Evolutionary conservation across 1,140 invertebrate genomes (phyloP), one percentile per base, ranked within the genome.

Genomic region (Musca domestica): DNA sequence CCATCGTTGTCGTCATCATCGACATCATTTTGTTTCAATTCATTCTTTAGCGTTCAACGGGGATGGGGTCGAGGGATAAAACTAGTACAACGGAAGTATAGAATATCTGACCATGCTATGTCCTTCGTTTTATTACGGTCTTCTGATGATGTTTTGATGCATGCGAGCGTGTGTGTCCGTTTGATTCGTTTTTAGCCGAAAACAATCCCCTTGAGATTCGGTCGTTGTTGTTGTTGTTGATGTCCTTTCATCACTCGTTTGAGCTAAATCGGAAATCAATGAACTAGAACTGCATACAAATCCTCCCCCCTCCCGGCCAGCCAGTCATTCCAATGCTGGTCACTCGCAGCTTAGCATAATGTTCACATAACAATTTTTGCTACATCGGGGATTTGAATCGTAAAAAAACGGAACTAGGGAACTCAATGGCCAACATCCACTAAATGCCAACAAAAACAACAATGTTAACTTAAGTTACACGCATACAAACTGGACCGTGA

Each of bases 341-440:
- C 56, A 61, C 56, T 61, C 34, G 56, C 34, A 41, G 34, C 56
- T 61, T 61, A 61, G 56, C 56, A 61, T 61, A 61, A 17, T 27
- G 23, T n/a, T 58, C n/a, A 27, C n/a, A 58, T 58, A 27, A 58
- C n/a, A 61, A 61, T 61, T 61, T 61, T 61, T 34, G 56, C 56
- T 20, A 41, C 56, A 61, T 61, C 30, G 41, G 56, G 56, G 56
- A 61, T 61, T 61, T 61, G 27, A 61, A 41, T 61, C 56, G 56
- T 61, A 61, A 61, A 61, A 61, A 61, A 61, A 34, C 19, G n/a
- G n/a, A 41, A 5, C 10, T 5, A 41, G 2, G 10, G 12, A 41
- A 41, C 34, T 41, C n/a, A n/a, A 41, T 41, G 34, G 10, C 34
- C 34, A 41, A 41, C 34, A 41, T 10, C 34, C 34, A 41, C 34